A percentile compares a stretch with the other conserved stretches of the same genome.
phyloP scores from a whole-genome alignment of 2,888 invertebrate genomes.

The Thymelicus lineola region DNA sequence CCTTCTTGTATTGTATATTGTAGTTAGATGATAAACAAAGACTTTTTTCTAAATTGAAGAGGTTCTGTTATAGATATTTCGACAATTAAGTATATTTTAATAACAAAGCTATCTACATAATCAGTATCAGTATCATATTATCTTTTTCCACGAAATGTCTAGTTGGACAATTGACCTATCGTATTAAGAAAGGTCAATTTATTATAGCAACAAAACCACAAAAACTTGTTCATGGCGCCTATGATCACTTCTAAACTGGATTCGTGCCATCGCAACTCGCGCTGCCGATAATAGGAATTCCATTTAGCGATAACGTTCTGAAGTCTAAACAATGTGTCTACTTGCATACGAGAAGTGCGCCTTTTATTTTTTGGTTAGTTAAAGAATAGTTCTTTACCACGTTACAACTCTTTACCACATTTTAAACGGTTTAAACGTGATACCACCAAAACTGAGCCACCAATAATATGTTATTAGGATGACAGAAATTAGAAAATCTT shows the following conservation, averaged over 20 bases:
- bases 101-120: neutral
- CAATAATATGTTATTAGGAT: too few species aligned
- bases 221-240: conserved; percentile 40
- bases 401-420: neutral
- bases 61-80: too few species aligned
- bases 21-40: too few species aligned
- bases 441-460: too few species aligned
- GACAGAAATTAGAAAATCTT: too few species aligned
- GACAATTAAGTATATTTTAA: neutral
- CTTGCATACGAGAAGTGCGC: neutral
- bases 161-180: conserved; percentile 23
- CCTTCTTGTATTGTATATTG: too few species aligned
- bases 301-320: conserved; percentile 36
- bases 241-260: conserved; percentile 39
- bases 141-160: conserved; percentile 18
- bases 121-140: neutral
- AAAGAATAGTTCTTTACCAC: neutral
- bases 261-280: conserved; percentile 37
- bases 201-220: conserved; percentile 16
- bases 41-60: too few species aligned
- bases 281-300: conserved; percentile 39
- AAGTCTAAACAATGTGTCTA: neutral
- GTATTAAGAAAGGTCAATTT: conserved; percentile 31
- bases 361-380: neutral
- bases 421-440: too few species aligned